Percentiles rank a stretch among this genome's conserved stretches.
phyloP scores from a whole-genome alignment of 1,140 invertebrate genomes.

The Drosophila oshimai region DNA sequence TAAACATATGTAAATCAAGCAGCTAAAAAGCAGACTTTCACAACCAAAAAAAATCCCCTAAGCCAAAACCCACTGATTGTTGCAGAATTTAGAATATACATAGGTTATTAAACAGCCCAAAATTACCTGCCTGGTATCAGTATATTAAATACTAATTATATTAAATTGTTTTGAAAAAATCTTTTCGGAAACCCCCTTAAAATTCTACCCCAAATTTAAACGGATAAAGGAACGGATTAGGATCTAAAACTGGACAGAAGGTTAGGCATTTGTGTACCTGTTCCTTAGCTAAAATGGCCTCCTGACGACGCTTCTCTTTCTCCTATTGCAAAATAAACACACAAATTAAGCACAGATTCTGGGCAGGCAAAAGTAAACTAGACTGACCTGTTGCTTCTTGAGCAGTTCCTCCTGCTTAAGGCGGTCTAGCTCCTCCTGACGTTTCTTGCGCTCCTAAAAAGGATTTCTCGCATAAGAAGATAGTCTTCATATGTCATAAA shows the following conservation, averaged over 20 bases:
- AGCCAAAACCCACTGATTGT: neutral
- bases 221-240: neutral
- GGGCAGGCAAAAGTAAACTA: neutral
- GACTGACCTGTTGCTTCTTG: conserved; percentile 90
- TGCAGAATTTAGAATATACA: neutral
- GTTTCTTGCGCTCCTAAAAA: conserved; percentile 90
- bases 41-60: too few species aligned
- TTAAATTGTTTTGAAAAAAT: neutral
- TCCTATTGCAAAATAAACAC: conserved; percentile 87
- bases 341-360: conserved; percentile 9
- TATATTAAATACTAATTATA: neutral
- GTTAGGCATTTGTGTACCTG: conserved; percentile 86
- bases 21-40: too few species aligned
- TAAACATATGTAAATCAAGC: neutral
- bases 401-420: conserved; percentile 92
- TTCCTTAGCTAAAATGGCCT: conserved; percentile 93
- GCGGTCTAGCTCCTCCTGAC: conserved; percentile 92
- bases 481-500: neutral
- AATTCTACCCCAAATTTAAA: neutral
- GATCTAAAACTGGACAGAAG: conserved; percentile 19
- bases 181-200: neutral
- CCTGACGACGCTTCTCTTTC: conserved; percentile 93
- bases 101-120: neutral
- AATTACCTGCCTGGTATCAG: neutral
- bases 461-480: conserved; percentile 32